Base-by-base conservation (phyloP, 1,140 invertebrate species). In the Cataglyphis hispanica region DNA sequence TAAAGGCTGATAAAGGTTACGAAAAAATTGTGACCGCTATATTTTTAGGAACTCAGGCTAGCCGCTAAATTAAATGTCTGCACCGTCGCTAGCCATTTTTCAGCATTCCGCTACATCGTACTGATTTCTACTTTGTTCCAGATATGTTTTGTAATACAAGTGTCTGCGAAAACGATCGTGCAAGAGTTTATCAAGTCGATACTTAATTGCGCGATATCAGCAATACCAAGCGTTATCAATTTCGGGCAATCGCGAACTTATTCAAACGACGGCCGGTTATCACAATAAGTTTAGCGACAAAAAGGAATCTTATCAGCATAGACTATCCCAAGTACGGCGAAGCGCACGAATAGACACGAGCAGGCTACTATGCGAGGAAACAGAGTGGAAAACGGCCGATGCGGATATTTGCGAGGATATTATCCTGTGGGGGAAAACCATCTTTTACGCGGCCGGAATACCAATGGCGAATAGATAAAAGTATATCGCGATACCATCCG, bases 401-500 rank as follows among this genome's bases (percentile, higher is more conserved):
- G 69, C 22, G 70, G 34, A 70, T 92, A 69, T 81, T 86, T 88
- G 86, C 84, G 64, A 87, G 89, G 91, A 93, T 94, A 94, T 94
- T 94, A 94, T 94, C 93, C 91, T 90, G 75, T 66, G 86, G 88
- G 89, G 91, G 91, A 88, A 94, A 94, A 92, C 93, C 93, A 94
- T 95, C 93, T 95, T 94, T 94, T 94, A 94, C 94, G 92, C 91
- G 91, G 86, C 34, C 84, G 87, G 94, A 95, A 95, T 95, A 94
- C 89, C 91, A 94, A 94, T 93, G 93, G 72, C 75, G 88, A 89
- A 87, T 67, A 85, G 89, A 91, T 91, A 93, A 93, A 93, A 92
- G 83, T 90, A 80, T 90, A 91, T 90, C 84, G 89, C 61, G 77
- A 75, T 89, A 86, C 61, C 85, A 63, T 16, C 22, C 63, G 34